Percentiles rank a stretch among this genome's conserved stretches.
Conservation (phyloP, 2,113 vertebrate species). For the Dipodomys spectabilis region DNA sequence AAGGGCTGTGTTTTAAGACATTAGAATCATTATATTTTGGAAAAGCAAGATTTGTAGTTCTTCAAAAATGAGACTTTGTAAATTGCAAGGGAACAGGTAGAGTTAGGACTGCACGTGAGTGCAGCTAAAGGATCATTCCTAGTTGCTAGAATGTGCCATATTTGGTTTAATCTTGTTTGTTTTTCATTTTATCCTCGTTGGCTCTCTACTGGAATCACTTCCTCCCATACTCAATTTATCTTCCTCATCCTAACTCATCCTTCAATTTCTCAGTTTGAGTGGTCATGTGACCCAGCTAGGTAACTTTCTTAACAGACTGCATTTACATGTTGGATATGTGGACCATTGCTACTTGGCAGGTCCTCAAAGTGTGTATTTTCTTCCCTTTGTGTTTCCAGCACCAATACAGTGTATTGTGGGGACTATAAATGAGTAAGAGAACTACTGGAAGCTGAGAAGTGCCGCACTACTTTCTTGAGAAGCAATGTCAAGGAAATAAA, state of each 20-base stretch:
- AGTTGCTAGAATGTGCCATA: neutral
- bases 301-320: neutral
- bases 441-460: neutral
- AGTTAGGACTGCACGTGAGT: neutral
- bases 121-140: neutral
- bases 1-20: neutral
- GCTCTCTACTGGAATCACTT: neutral
- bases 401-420: neutral
- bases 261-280: neutral
- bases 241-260: neutral
- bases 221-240: neutral
- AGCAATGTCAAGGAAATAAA: neutral
- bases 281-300: rapidly evolving
- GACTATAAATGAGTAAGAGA: neutral
- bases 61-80: neutral
- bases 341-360: neutral
- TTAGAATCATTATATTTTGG: neutral
- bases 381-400: neutral
- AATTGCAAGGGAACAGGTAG: neutral
- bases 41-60: neutral
- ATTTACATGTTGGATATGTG: neutral
- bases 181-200: neutral
- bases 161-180: neutral
- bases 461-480: neutral
- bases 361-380: neutral